A percentile compares a stretch with the other conserved stretches of the same genome.
Evolutionary conservation across 92 coral and sea anemone species (phyloP).

Genomic region (Pocillopora meandrina): DNA sequence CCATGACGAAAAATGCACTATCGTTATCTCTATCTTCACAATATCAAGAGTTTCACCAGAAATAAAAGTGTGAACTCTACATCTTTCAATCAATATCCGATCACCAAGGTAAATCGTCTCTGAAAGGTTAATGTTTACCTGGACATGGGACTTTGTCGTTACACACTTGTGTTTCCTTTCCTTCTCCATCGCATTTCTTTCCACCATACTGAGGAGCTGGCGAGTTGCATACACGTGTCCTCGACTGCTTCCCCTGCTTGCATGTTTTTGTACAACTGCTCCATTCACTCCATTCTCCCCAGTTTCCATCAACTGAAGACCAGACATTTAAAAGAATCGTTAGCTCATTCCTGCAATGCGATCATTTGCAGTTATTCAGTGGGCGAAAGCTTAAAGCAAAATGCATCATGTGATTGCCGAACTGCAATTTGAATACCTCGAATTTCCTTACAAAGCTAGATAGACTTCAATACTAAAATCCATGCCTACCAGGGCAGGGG

Average conservation of each 20-base stretch:
- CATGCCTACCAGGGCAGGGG: slow-evolving; percentile 17
- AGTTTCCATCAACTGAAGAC: slow-evolving; percentile 1
- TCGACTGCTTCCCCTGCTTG: slow-evolving; percentile 40
- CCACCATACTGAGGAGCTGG: slow-evolving; percentile 44
- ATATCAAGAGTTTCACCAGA: too few species aligned
- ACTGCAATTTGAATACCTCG: not conserved
- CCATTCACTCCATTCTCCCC: slow-evolving; percentile 57
- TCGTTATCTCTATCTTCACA: too few species aligned
- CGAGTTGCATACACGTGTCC: slow-evolving; percentile 48
- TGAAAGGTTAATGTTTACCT: not conserved
- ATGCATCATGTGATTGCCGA: not conserved
- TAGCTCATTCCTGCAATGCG: not conserved
- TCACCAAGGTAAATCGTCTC: too few species aligned
- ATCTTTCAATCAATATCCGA: too few species aligned
- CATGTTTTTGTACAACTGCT: slow-evolving; percentile 53
- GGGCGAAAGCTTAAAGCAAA: too few species aligned
- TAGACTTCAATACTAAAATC: not conserved
- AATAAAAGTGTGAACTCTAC: too few species aligned
- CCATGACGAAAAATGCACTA: too few species aligned
- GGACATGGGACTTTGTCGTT: not conserved
- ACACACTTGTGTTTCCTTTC: slow-evolving; percentile 1
- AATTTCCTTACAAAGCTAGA: too few species aligned
- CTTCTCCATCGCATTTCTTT: slow-evolving; percentile 18
- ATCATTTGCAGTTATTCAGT: too few species aligned
- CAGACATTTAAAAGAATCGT: too few species aligned